phyloP scores from a whole-genome alignment of 1,140 invertebrate genomes.

The Brachionus manjavacas region DNA sequence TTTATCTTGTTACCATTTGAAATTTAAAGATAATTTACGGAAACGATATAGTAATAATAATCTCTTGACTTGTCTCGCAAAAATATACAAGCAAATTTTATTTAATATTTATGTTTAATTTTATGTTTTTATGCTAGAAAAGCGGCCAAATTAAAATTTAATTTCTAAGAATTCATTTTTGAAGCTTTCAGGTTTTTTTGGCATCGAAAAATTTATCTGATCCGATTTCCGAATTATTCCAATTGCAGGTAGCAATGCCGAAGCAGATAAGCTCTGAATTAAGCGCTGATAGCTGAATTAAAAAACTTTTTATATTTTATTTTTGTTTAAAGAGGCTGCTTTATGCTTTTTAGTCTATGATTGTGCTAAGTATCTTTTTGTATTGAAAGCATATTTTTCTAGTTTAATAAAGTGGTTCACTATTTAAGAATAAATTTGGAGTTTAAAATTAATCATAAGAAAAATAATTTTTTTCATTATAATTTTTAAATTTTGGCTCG shows the following conservation, averaged over 20 bases:
- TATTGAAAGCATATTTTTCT: neutral
- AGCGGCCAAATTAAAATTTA: neutral
- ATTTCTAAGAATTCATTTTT: no score
- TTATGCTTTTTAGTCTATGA: neutral
- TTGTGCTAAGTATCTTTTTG: conserved; percentile 10
- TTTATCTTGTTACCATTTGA: neutral
- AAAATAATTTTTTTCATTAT: no score
- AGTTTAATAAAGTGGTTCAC: neutral
- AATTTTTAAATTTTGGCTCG: no score
- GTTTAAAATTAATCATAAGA: no score
- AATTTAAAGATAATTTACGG: neutral
- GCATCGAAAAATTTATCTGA: no score
- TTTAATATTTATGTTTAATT: neutral
- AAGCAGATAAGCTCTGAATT: neutral
- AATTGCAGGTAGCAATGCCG: neutral
- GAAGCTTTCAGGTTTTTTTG: no score
- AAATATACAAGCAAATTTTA: no score
- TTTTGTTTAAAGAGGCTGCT: neutral
- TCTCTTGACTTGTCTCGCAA: neutral
- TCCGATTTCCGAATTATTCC: neutral
- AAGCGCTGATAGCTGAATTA: neutral
- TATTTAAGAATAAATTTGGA: neutral
- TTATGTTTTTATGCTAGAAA: neutral
- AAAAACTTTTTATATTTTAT: neutral
- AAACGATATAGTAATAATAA: neutral